phyloP scores from a whole-genome alignment of 2,797 vertebrate genomes.

The Zalophus californianus region DNA sequence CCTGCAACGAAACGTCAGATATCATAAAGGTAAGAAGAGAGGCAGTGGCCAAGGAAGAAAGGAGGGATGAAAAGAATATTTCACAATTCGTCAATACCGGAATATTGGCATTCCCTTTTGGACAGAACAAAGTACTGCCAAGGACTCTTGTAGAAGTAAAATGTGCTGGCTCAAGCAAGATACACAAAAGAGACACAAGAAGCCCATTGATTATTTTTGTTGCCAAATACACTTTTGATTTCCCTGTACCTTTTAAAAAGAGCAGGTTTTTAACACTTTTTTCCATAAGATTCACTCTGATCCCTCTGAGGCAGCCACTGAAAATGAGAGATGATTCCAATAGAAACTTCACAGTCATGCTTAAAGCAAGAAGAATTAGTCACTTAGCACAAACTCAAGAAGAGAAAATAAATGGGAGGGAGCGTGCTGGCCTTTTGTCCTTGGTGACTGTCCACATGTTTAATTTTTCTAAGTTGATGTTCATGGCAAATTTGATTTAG shows the following conservation, averaged over 20 bases:
- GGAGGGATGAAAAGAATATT: background rate
- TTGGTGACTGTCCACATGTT: constrained; percentile 56
- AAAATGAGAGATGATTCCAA: constrained; percentile 6
- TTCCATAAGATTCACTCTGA: constrained; percentile 30
- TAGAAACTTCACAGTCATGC: constrained; percentile 1
- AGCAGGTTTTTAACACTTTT: background rate
- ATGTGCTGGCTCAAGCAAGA: background rate
- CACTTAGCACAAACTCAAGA: constrained; percentile 30
- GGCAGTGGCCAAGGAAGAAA: background rate
- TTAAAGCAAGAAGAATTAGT: constrained; percentile 33
- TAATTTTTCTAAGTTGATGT: constrained; percentile 70
- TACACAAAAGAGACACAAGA: constrained; percentile 48
- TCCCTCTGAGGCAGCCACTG: background rate
- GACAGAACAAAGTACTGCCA: constrained; percentile 51
- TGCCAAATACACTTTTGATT: constrained; percentile 42
- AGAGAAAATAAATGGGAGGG: background rate
- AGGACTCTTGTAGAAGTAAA: constrained; percentile 59
- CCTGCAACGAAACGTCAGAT: background rate
- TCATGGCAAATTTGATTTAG: constrained; percentile 74
- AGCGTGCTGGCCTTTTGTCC: constrained; percentile 49
- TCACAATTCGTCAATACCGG: constrained; percentile 5
- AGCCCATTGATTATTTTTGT: constrained; percentile 37
- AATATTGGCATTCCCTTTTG: background rate
- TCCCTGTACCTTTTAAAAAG: constrained; percentile 22
- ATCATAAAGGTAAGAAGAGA: constrained; percentile 38